Base-by-base conservation (phyloP, 2,797 vertebrate genomes). In the Myioborus melanocephalus region DNA sequence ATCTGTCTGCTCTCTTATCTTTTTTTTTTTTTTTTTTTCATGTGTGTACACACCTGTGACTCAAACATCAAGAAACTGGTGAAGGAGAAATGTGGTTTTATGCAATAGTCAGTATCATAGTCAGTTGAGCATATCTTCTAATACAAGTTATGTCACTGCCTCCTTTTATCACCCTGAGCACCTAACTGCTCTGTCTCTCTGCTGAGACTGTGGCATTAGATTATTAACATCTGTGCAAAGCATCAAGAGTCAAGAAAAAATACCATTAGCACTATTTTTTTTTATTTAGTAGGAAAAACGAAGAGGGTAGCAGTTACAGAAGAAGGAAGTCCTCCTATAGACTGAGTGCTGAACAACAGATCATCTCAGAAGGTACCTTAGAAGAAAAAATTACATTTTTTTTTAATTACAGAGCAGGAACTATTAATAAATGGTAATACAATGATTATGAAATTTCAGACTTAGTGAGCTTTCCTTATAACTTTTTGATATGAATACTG, bases 81-180 rank as follows among this genome's bases (percentile, higher is more conserved):
- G 73, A 84, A 78, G 19, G 52, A 65, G 34, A 81, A 82, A 72
- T 35, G 6, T 16, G 7, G 8, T 24, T 68, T 79, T 85, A 21
- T 41, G 14, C 22, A 65, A 35, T 0, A 0, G 4, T 35, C 27
- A 53, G 3, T 35, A 6, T 46, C 37, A 53, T 4, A 64, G 18
- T 20, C 8, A 81, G 30, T 21, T 77, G 35, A 76, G 46, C 59
- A 9, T 24, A 7, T 41, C 18, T 86, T 56, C 28, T 49, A 64
- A 23, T 26, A 44, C 8, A 70, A 47, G 6, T 5, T 34, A 1
- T 41, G 26, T 44, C 22, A 32, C 16, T 70, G 46, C 9, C 14
- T 69, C 4, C 32, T 73, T 41, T 19, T 53, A 10, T 64, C 30
- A 70, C 2, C 4, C 17, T 60, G 23, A 60, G 9, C 16, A 47